Evolutionary conservation across 1,140 invertebrate genomes (phyloP), one percentile per base, ranked within the genome.

Genomic region (Lucilia cuprina): DNA sequence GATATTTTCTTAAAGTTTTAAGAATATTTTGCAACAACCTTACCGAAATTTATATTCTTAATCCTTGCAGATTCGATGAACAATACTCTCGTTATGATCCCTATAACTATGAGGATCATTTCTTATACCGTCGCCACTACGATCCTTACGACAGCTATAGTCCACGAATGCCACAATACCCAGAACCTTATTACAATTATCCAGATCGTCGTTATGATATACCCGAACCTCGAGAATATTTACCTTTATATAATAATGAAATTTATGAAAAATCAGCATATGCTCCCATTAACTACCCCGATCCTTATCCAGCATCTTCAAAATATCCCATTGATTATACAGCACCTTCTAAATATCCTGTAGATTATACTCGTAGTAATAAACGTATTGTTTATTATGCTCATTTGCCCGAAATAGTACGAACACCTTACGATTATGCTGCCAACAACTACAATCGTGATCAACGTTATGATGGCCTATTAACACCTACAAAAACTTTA

Each of bases 311-410:
- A 13, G 87, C 87, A 19, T 80, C 83, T 74, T 84, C 85, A 55
- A 88, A 89, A 70, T 89, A 88, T 78, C 85, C 82, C 2, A 35
- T 86, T 0, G 47, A 85, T 47, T 89, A 88, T 82, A 84, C 47
- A 1, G 55, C 25, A 70, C 70, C 34, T 13, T 21, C 17, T 0
- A 90, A 90, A 82, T 83, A 86, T 25, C 86, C 88, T 0, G 2
- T 12, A 7, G 87, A 87, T 0, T 84, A 86, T 13, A 49, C 86
- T 5, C 84, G 89, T 0, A 87, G 88, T 77, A 89, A 91, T 80
- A 87, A 89, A 7, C 87, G 92, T 19, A 92, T 92, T 21, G 89
- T 92, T 55, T 93, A 93, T 84, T 93, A 93, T 83, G 92, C 92
- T 49, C 92, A 92, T 84, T 86, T 93, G 12, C 92, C 92, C 3